Conservation (phyloP, 2,888 invertebrate genomes). For the Pseudococcus viburni region DNA sequence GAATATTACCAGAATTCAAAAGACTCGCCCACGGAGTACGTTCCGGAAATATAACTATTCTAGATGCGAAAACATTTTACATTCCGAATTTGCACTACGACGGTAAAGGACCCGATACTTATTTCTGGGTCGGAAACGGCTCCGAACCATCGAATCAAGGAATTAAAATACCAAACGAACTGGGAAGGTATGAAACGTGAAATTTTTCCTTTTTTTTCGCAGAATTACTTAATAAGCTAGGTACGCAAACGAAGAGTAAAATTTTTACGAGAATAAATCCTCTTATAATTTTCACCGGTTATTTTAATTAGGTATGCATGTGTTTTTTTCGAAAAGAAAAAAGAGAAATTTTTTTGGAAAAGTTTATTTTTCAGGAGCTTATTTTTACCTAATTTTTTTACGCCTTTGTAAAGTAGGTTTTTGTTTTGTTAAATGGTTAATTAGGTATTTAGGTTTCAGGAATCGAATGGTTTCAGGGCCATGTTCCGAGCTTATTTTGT, state of each 20-base stretch:
- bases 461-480: background rate
- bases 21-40: conserved; percentile 89
- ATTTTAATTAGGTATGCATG: background rate
- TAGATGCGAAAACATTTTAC: conserved; percentile 92
- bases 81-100: conserved; percentile 94
- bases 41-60: conserved; percentile 90
- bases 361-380: background rate
- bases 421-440: background rate
- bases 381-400: background rate
- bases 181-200: conserved; percentile 77
- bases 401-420: background rate
- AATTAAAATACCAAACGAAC: conserved; percentile 91
- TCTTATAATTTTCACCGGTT: background rate
- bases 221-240: background rate
- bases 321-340: background rate
- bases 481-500: background rate
- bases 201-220: background rate
- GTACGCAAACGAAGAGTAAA: background rate
- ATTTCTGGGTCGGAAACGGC: conserved; percentile 95
- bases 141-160: conserved; percentile 85
- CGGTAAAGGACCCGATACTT: conserved; percentile 92
- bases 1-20: conserved; percentile 88
- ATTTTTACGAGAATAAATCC: conserved; percentile 12
- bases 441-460: background rate
- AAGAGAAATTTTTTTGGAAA: background rate